Percentiles rank a stretch among this genome's conserved stretches.
Conservation (phyloP, 2,113 vertebrate species). For the Myiagra hebetior region DNA sequence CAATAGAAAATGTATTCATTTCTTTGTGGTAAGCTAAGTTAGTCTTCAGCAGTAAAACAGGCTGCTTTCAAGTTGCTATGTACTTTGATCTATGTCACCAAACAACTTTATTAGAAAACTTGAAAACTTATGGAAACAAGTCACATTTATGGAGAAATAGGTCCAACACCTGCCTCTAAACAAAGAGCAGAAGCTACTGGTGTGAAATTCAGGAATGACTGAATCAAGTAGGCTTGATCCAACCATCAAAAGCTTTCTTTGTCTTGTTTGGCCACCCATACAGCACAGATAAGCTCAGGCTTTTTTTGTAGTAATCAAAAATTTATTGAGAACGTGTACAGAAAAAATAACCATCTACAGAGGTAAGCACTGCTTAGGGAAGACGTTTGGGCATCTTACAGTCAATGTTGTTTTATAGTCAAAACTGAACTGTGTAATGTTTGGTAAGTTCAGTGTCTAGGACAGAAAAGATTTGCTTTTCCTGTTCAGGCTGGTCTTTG, state of each 20-base stretch:
- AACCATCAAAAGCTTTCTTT: neutral
- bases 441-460: constrained; percentile 19
- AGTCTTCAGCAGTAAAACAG: neutral
- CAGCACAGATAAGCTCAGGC: neutral
- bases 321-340: constrained; percentile 69
- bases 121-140: neutral
- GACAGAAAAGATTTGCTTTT: constrained; percentile 40
- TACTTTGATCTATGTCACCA: neutral
- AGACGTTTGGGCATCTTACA: neutral
- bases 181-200: neutral
- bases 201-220: neutral
- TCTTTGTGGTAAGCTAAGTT: neutral
- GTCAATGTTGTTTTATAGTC: neutral
- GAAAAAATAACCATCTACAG: constrained; percentile 52
- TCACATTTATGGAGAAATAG: neutral
- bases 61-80: neutral
- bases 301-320: constrained; percentile 59
- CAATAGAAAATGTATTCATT: neutral
- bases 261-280: neutral
- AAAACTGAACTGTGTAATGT: constrained; percentile 35
- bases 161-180: neutral
- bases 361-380: constrained; percentile 11
- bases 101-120: neutral
- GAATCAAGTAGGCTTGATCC: neutral
- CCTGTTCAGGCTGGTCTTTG: constrained; percentile 45